A percentile compares a stretch with the other conserved stretches of the same genome.
phyloP scores from a whole-genome alignment of 2,888 invertebrate species.

The Dryococelus australis region DNA sequence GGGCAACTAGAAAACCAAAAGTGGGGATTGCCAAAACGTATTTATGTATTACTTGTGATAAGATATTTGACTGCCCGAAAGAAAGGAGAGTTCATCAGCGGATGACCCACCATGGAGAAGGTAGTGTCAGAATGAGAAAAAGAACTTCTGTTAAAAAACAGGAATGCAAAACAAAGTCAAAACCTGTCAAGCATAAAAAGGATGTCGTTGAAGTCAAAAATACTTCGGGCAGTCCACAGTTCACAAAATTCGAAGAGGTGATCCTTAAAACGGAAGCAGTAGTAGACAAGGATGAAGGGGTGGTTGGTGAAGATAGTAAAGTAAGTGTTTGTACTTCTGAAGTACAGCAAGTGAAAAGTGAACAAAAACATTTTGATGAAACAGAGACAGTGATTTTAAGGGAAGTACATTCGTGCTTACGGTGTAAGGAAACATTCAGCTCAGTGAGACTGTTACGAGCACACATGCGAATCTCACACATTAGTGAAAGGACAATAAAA shows the following conservation, averaged over 20 bases:
- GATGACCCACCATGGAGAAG: constrained; percentile 62
- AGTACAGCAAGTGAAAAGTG: constrained; percentile 46
- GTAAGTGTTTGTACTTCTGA: neutral
- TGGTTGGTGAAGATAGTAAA: constrained; percentile 32
- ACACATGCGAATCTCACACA: constrained; percentile 51
- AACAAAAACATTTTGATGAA: constrained; percentile 52
- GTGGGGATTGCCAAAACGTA: constrained; percentile 55
- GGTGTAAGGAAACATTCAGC: constrained; percentile 55
- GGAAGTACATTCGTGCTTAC: constrained; percentile 52
- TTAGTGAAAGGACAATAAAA: constrained; percentile 53
- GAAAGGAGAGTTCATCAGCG: constrained; percentile 70
- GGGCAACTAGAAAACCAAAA: constrained; percentile 33
- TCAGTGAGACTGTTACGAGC: constrained; percentile 55
- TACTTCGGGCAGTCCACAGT: neutral
- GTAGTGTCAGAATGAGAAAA: constrained; percentile 43
- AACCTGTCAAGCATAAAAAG: neutral
- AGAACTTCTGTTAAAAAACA: neutral
- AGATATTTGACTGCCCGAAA: constrained; percentile 66
- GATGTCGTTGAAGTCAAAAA: neutral
- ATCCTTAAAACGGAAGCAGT: constrained; percentile 17
- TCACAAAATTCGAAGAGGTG: neutral
- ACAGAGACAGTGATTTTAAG: constrained; percentile 52
- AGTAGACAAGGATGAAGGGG: constrained; percentile 1
- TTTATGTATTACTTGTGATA: constrained; percentile 67
- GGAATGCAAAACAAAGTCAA: neutral